Conservation (phyloP, 2,888 invertebrate species). For the Acrobasis repandana region DNA sequence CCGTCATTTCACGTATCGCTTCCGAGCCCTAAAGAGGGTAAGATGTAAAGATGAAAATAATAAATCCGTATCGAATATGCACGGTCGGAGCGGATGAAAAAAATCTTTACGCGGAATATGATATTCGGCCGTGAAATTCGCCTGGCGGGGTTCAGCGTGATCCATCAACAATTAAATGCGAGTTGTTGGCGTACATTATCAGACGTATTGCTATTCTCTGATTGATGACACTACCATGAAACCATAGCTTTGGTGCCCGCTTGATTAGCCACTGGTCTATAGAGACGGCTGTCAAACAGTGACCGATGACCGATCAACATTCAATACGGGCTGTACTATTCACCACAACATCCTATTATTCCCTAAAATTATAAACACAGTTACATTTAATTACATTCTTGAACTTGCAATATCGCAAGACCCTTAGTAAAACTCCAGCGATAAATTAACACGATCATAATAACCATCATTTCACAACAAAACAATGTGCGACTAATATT, state of each 20-base stretch:
- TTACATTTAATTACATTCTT: slow-evolving; percentile 44
- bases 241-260: slow-evolving; percentile 53
- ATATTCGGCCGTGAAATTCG: slow-evolving; percentile 64
- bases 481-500: slow-evolving; percentile 65
- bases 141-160: slow-evolving; percentile 51
- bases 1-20: slow-evolving; percentile 81
- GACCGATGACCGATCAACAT: slow-evolving; percentile 57
- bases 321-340: slow-evolving; percentile 40
- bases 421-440: slow-evolving; percentile 49
- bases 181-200: slow-evolving; percentile 76
- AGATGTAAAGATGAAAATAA: slow-evolving; percentile 75
- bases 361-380: slow-evolving; percentile 23
- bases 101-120: slow-evolving; percentile 55
- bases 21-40: slow-evolving; percentile 76
- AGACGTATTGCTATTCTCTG: slow-evolving; percentile 65
- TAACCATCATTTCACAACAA: slow-evolving; percentile 59
- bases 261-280: slow-evolving; percentile 53
- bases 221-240: slow-evolving; percentile 69
- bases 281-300: slow-evolving; percentile 60
- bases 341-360: slow-evolving; percentile 40
- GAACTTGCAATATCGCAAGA: slow-evolving; percentile 45
- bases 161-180: slow-evolving; percentile 80
- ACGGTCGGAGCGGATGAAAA: slow-evolving; percentile 64
- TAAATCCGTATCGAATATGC: slow-evolving; percentile 80
- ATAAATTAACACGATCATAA: slow-evolving; percentile 59